Conservation (phyloP, 1,140 invertebrate species). For the Drosophila arawakana region DNA sequence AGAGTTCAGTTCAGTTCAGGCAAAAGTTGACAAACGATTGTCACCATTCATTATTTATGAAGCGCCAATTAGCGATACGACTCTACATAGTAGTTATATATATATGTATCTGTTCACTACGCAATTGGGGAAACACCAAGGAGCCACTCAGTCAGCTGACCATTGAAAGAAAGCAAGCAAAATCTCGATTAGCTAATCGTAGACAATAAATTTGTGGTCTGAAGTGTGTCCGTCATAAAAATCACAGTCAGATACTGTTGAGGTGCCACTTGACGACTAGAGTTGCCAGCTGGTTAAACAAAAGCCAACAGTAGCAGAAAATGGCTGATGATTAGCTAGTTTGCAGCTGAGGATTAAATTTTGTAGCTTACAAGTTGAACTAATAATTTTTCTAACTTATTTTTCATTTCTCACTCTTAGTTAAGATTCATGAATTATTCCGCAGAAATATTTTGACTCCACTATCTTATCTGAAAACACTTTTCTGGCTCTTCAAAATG, state of each 20-base stretch:
- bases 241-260: constrained; percentile 52
- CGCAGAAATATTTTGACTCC: too few relatives aligned
- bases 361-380: too few relatives aligned
- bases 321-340: too few relatives aligned
- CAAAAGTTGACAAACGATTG: constrained; percentile 27
- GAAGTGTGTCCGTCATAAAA: constrained; percentile 64
- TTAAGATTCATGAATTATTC: constrained; percentile 14
- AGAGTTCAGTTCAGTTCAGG: not conserved
- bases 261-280: constrained; percentile 34
- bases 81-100: not conserved
- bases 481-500: not conserved
- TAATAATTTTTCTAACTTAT: too few relatives aligned
- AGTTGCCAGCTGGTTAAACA: constrained; percentile 27
- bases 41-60: constrained; percentile 40
- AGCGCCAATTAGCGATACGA: not conserved
- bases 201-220: constrained; percentile 62
- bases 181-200: constrained; percentile 42
- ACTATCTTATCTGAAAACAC: not conserved
- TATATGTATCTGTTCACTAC: constrained; percentile 1
- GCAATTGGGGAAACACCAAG: constrained; percentile 12
- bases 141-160: constrained; percentile 62
- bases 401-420: constrained; percentile 1
- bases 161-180: constrained; percentile 14
- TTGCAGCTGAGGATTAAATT: too few relatives aligned
- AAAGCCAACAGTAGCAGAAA: not conserved